phyloP scores from a whole-genome alignment of 2,888 invertebrate genomes.

The Nomada goodeniana region DNA sequence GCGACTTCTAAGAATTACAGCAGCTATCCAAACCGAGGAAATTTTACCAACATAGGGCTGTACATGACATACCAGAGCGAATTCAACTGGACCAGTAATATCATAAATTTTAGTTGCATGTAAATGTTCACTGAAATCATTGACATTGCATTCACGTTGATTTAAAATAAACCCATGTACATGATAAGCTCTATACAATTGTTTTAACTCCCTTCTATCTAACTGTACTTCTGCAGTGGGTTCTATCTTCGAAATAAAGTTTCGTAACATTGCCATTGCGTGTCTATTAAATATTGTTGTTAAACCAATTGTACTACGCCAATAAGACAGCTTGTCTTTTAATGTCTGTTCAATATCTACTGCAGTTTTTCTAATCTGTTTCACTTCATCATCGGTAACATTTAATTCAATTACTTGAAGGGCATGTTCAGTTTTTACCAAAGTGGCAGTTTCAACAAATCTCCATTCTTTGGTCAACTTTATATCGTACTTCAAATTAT shows the following conservation, averaged over 20 bases:
- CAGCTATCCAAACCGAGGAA: conserved; percentile 79
- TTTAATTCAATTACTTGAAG: conserved; percentile 76
- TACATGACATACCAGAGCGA: conserved; percentile 78
- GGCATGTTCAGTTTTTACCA: conserved; percentile 63
- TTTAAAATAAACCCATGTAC: conserved; percentile 81
- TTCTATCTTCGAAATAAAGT: conserved; percentile 71
- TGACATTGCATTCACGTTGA: conserved; percentile 72
- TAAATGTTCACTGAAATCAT: conserved; percentile 77
- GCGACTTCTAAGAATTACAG: conserved; percentile 77
- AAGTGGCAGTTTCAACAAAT: conserved; percentile 65
- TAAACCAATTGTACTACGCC: conserved; percentile 76
- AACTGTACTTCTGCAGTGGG: conserved; percentile 68
- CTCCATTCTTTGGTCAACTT: conserved; percentile 80
- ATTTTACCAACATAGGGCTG: conserved; percentile 79
- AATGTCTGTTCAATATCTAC: conserved; percentile 76
- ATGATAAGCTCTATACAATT: conserved; percentile 80
- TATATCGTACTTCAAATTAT: conserved; percentile 77
- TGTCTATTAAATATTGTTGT: conserved; percentile 81
- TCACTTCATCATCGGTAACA: conserved; percentile 63
- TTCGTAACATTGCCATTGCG: conserved; percentile 76
- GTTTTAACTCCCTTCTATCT: conserved; percentile 79
- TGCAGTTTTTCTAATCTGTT: conserved; percentile 64
- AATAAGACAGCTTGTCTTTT: conserved; percentile 76
- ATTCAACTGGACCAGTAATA: conserved; percentile 80
- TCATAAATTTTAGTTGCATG: conserved; percentile 79